Conservation (phyloP, 2,888 invertebrate species). For the Mycalesis mineus region DNA sequence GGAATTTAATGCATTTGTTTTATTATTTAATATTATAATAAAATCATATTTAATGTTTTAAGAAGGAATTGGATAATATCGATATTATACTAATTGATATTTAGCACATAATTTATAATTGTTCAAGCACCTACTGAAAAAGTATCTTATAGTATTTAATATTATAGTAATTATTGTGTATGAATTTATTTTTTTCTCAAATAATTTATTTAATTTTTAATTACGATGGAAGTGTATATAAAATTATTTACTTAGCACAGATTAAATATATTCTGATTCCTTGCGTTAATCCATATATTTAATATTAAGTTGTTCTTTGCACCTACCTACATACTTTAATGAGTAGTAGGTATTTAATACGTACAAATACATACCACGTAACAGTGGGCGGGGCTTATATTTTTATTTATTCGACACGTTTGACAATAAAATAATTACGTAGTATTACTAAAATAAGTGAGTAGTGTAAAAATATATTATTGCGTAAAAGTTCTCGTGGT, state of each 20-base stretch:
- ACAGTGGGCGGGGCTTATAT: not conserved
- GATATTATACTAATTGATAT: constrained; percentile 5
- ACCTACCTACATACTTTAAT: too few relatives aligned
- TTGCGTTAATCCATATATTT: too few relatives aligned
- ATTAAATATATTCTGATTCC: too few relatives aligned
- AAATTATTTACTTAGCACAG: too few relatives aligned
- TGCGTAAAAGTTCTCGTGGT: constrained; percentile 63
- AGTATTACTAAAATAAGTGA: constrained; percentile 59
- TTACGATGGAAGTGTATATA: not conserved
- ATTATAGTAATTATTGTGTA: not conserved
- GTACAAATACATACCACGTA: not conserved
- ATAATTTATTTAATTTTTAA: not conserved
- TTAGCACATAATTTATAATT: constrained; percentile 19
- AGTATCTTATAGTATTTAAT: constrained; percentile 2
- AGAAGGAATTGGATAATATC: not conserved
- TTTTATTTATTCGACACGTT: constrained; percentile 61
- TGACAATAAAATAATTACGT: constrained; percentile 71
- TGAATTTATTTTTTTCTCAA: constrained; percentile 31
- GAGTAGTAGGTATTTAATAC: too few relatives aligned
- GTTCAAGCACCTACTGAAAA: constrained; percentile 17
- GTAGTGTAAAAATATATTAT: constrained; percentile 57
- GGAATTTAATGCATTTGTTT: constrained; percentile 4
- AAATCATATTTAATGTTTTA: not conserved
- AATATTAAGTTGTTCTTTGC: too few relatives aligned
- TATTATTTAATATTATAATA: not conserved